phyloP scores from a whole-genome alignment of 2,797 vertebrate genomes.

The Phrynocephalus forsythii region DNA sequence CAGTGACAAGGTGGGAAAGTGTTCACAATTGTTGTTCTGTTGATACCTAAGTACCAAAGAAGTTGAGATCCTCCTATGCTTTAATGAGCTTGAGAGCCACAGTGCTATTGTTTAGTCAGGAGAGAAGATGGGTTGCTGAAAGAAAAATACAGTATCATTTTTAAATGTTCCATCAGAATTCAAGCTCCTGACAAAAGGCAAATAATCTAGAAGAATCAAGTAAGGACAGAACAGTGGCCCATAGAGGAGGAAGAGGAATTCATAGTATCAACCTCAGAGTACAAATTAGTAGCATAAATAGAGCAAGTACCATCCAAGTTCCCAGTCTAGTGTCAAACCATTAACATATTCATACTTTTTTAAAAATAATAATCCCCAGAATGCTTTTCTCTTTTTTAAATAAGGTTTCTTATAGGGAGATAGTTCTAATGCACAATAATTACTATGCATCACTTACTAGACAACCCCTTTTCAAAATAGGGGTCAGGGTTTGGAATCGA shows the following conservation, averaged over 20 bases:
- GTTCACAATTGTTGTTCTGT: slow-evolving; percentile 13
- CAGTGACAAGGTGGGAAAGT: slow-evolving; percentile 3
- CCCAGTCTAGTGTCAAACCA: neutral
- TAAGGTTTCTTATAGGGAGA: slow-evolving; percentile 40
- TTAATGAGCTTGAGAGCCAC: neutral
- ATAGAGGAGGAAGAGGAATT: neutral
- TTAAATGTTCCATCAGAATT: neutral
- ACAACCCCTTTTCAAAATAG: slow-evolving; percentile 35
- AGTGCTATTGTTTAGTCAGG: neutral
- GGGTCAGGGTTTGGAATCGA: slow-evolving; percentile 27
- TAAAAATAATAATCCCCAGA: slow-evolving; percentile 29
- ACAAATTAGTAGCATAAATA: neutral
- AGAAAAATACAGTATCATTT: neutral
- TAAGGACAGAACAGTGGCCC: neutral
- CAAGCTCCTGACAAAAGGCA: neutral
- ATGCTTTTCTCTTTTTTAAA: slow-evolving; percentile 10
- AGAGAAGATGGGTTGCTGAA: slow-evolving; percentile 4
- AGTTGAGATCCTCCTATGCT: neutral
- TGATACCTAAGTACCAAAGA: slow-evolving; percentile 5
- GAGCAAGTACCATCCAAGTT: neutral
- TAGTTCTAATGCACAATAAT: slow-evolving; percentile 54
- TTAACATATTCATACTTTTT: neutral
- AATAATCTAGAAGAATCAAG: neutral
- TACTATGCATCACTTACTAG: slow-evolving; percentile 9
- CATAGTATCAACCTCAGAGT: neutral